These are phyloP conservation scores for Lathronympha strigana DNA, from an alignment of 2,888 invertebrate species.

Conservation along the genomic window DNA sequence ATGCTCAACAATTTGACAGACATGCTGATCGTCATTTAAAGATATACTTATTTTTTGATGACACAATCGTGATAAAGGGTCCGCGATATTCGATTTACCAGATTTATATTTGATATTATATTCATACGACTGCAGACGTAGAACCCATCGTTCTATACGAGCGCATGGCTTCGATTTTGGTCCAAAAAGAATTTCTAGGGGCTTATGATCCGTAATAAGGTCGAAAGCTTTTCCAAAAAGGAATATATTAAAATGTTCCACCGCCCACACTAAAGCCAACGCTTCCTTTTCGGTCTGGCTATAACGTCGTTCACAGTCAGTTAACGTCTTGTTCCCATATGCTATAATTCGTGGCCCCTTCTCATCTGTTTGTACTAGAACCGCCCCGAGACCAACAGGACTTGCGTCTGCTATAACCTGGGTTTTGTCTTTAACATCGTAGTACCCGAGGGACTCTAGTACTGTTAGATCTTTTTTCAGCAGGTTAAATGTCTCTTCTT, in stretches of 20 bases:
- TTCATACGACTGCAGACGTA: conserved; percentile 45
- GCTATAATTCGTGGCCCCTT: neutral
- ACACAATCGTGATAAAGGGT: conserved; percentile 50
- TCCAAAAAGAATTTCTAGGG: conserved; percentile 54
- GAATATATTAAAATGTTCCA: conserved; percentile 62
- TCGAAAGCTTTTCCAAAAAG: conserved; percentile 63
- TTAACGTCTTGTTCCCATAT: conserved; percentile 1
- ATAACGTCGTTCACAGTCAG: neutral
- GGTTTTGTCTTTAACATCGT: neutral
- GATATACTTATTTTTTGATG: neutral
- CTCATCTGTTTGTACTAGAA: neutral
- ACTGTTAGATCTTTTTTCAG: neutral
- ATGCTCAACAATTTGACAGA: conserved; percentile 21
- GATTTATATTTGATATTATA: conserved; percentile 45
- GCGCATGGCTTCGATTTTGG: conserved; percentile 48
- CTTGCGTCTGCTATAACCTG: conserved; percentile 9
- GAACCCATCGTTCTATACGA: conserved; percentile 49
- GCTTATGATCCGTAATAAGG: conserved; percentile 45
- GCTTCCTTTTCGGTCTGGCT: conserved; percentile 50
- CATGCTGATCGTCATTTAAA: neutral
- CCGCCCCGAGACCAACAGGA: neutral
- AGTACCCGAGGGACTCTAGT: neutral
- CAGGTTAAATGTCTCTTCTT: neutral
- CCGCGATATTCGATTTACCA: conserved; percentile 52
- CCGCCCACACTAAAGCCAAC: conserved; percentile 48